These are phyloP conservation scores for Zootermopsis nevadensis DNA, from an alignment of 2,888 invertebrate genomes.

Conservation along the genomic window DNA sequence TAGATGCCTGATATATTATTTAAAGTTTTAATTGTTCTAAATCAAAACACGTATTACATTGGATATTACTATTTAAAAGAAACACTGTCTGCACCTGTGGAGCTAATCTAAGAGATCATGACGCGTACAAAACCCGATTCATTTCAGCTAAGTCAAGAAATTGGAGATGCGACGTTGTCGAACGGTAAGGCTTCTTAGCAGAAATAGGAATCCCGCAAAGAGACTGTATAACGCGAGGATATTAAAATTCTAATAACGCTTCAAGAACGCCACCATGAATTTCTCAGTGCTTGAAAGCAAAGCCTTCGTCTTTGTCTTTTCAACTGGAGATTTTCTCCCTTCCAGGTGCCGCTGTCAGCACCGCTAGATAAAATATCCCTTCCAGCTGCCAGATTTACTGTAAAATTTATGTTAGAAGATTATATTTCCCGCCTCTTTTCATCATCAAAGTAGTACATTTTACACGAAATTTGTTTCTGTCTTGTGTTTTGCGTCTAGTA, in stretches of 20 bases:
- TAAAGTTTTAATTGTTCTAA: too few relatives aligned
- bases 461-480: neutral
- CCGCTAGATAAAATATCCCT: neutral
- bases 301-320: neutral
- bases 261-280: neutral
- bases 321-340: neutral
- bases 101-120: too few relatives aligned
- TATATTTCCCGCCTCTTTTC: neutral
- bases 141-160: too few relatives aligned
- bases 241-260: slow-evolving; percentile 19
- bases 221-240: neutral
- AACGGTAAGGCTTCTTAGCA: too few relatives aligned
- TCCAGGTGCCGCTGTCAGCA: neutral
- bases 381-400: neutral
- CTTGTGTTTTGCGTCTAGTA: too few relatives aligned
- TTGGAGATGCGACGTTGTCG: too few relatives aligned
- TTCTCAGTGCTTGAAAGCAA: neutral
- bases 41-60: too few relatives aligned
- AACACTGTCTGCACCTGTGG: too few relatives aligned
- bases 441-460: neutral
- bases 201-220: neutral
- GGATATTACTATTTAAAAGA: too few relatives aligned
- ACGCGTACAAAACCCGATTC: too few relatives aligned
- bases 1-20: too few relatives aligned
- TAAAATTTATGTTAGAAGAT: neutral